Evolutionary conservation across 2,888 invertebrate genomes (phyloP).

Genomic region (Clostera curtula): DNA sequence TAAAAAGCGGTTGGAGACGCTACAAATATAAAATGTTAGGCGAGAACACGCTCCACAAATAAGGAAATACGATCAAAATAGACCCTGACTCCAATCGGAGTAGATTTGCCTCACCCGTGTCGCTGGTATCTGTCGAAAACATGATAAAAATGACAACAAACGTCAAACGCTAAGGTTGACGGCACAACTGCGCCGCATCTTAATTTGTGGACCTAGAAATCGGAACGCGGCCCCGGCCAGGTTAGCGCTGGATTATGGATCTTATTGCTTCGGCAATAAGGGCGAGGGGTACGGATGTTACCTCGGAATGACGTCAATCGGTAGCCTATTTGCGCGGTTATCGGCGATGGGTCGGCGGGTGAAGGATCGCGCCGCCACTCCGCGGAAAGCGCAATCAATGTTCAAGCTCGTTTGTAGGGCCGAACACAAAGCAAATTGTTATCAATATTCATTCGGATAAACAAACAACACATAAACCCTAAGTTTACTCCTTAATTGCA

Average conservation of each 20-base stretch:
- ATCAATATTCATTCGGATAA: no score
- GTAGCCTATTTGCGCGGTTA: constrained; percentile 50
- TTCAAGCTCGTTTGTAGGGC: no score
- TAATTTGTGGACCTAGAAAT: constrained; percentile 45
- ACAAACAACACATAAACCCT: no score
- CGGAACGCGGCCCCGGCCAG: constrained; percentile 33
- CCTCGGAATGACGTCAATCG: constrained; percentile 62
- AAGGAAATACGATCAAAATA: no score
- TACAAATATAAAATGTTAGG: no score
- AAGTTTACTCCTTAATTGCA: no score
- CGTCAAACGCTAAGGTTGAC: constrained; percentile 32
- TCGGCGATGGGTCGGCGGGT: constrained; percentile 40
- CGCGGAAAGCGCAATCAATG: no score
- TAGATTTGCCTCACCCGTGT: no score
- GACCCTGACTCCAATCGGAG: no score
- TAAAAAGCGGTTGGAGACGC: no score
- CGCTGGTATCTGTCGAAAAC: constrained; percentile 18
- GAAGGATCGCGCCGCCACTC: constrained; percentile 64
- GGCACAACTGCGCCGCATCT: constrained; percentile 48
- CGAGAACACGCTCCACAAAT: no score
- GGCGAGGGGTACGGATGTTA: constrained; percentile 24
- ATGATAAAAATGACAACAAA: constrained; percentile 26
- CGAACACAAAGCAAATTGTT: no score
- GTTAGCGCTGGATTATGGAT: constrained; percentile 16
- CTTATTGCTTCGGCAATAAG: constrained; percentile 25